Evolutionary conservation across 2,888 invertebrate genomes (phyloP), one percentile per base, ranked within the genome.

Genomic region (Phyto melanocephala): DNA sequence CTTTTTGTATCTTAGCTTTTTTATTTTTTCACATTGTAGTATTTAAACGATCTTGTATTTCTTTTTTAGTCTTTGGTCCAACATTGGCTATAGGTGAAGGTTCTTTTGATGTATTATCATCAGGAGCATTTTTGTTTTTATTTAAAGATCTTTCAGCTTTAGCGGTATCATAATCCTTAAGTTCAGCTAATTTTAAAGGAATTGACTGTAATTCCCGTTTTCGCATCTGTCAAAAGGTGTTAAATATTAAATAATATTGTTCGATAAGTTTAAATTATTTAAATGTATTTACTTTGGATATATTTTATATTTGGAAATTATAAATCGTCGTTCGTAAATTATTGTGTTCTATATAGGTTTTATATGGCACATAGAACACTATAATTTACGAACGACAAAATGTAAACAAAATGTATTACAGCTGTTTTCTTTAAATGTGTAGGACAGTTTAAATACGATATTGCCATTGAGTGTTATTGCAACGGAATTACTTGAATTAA

Each of bases 161-260:
- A 0, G 88, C 86, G 13, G 85, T 85, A n/a, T 91, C 91, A 75
- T 91, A 91, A 74, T 91, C 91, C 58, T 91, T 91, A 1, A 91
- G 85, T 81, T 91, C 91, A 1, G 89, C 89, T 2, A 91, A 85
- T 82, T 91, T 91, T 13, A 91, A 75, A 8, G 89, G 87, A 72
- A 91, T 91, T n/a, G 90, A 89, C 81, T 91, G 91, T 6, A 91
- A 80, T 80, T 91, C 90, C 0, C 91, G 88, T 81, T 90, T 91
- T 8, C 91, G 86, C 91, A 91, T 91, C 83, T 85, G 13, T 1
- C 60, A 52, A 22, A n/a, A 33, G 13, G 3, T 54, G 0, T 10
- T 15, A 17, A 56, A 7, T 28, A 0, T 17, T 15, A 11, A 17
- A 13, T 17, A 11, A 17, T 15, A 11, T 15, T 20, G 37, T 37